Evolutionary conservation across 2,113 vertebrate genomes (phyloP), one percentile per base, ranked within the genome.

Genomic region (Neodon shergylaensis): DNA sequence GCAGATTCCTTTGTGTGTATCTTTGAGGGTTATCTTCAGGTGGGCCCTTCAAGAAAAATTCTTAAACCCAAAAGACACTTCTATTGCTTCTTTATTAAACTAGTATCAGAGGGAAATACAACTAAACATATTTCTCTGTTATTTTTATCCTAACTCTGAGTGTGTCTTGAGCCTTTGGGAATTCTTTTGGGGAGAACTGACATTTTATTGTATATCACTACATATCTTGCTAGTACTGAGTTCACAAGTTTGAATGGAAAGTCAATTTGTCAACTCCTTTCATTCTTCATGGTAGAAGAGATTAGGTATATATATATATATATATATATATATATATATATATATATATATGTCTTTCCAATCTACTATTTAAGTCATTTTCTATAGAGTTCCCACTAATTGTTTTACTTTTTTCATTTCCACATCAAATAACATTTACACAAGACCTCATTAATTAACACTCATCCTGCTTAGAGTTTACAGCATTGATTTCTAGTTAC

Each of bases 371-470:
- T 91, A 94, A 96, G 39, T 13, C 10, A 44, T 28, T 93, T 94
- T 84, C 54, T 85, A 49, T 39, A 82, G 54, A 79, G 16, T 76
- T 90, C 6, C 9, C 54, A 94, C 39, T 96, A 58, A 95, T 95
- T 95, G 52, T n/a, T 95, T 88, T 68, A 12, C 33, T 95, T 81
- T 81, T 95, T 95, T 5, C 92, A 54, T 54, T 89, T 86, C 28
- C 16, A 42, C 5, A 74, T 42, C 31, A 83, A 90, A 74, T 88
- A 63, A 10, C 36, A 88, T 90, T 95, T 97, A 88, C 61, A 90
- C 7, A 39, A 63, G n/a, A 94, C 61, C 70, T 93, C 42, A 81
- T 92, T 92, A 96, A 97, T 97, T 96, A 96, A 94, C 81, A 26
- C 4, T 65, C 54, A 88, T 52, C 44, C 61, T 88, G 24, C 14